Evolutionary conservation across 2,113 vertebrate genomes (phyloP), one percentile per base, ranked within the genome.

Genomic region (Procavia capensis): DNA sequence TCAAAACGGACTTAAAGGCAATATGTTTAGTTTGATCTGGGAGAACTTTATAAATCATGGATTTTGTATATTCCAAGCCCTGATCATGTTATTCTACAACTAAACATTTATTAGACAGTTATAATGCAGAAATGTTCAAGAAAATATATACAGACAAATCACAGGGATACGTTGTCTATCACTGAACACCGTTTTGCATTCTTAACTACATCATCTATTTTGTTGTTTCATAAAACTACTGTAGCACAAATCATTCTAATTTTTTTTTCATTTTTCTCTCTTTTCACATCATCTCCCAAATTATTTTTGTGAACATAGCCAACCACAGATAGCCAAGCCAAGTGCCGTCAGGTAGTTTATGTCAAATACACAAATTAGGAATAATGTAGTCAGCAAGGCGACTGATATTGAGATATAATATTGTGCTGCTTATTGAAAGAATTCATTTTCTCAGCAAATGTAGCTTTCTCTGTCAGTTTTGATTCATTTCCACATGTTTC

Each of bases 401-500:
- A 91, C 87, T 93, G 86, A 91, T 76, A 80, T 84, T 93, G 68
- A 93, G 4, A 54, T 85, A 31, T 80, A 63, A 59, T 64, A 86
- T 20, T 95, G 85, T 86, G 13, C 8, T 91, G 39, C 41, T 68
- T 78, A 76, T 78, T 94, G 25, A 93, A 94, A 86, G 9, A 76
- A 92, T 57, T 87, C 39, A 50, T 95, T 93, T 95, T 82, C 90
- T 93, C 47, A 93, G 34, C 34, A 80, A 89, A 95, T 83, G 10
- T 61, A 47, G 41, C 83, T 79, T 93, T 91, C 39, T 91, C 94
- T 92, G 54, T 95, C 83, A 91, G 20, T 63, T 95, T 88, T 90
- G 8, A 88, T 90, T 24, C 34, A 81, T 9, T 82, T 96, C 31
- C 74, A 74, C 0, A n/a, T 83, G 43, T 78, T 54, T 84, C 19